Evolutionary conservation across 2,113 vertebrate species (phyloP).

Genomic region (Tringa solitaria): DNA sequence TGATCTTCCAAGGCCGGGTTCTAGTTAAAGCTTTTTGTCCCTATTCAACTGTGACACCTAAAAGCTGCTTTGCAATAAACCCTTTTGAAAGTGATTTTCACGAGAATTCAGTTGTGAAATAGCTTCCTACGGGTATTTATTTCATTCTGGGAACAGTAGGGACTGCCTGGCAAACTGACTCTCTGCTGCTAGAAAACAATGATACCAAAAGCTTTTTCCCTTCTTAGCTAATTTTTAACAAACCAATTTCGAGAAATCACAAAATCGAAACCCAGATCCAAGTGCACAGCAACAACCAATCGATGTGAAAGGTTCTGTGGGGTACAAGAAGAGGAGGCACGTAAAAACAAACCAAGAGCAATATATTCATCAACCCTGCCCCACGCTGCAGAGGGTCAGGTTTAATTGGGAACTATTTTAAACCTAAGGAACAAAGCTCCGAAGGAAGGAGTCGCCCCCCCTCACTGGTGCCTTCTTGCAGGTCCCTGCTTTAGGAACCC

Average conservation of each 20-base stretch:
- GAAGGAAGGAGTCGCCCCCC: no score
- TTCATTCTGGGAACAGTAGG: not conserved
- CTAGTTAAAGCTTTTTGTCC: not conserved
- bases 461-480: not conserved
- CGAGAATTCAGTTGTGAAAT: not conserved
- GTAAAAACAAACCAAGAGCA: not conserved
- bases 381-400: not conserved
- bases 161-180: not conserved
- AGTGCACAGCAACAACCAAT: not conserved
- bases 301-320: not conserved
- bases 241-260: not conserved
- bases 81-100: not conserved
- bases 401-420: not conserved
- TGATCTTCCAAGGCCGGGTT: not conserved
- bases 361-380: not conserved
- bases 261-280: not conserved
- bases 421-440: not conserved
- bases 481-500: not conserved
- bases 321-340: not conserved
- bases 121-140: not conserved
- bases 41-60: not conserved
- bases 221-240: not conserved
- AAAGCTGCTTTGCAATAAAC: not conserved
- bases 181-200: not conserved
- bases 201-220: not conserved